These are phyloP conservation scores for Clivina fossor DNA, from an alignment of 2,888 invertebrate genomes.

Conservation along the genomic window DNA sequence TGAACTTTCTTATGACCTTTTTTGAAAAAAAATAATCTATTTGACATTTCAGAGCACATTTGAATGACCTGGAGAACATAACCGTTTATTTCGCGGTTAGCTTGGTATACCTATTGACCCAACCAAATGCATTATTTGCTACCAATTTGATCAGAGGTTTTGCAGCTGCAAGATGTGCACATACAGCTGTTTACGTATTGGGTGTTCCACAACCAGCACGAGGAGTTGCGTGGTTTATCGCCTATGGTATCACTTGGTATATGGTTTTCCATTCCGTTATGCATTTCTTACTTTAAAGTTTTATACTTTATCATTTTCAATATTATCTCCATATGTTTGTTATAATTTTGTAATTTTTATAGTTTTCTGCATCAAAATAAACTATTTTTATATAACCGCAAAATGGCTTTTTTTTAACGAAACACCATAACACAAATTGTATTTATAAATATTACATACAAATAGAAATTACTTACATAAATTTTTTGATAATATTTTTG, in stretches of 20 bases:
- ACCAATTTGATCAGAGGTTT: conserved; percentile 60
- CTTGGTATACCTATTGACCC: conserved; percentile 62
- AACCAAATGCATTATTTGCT: conserved; percentile 57
- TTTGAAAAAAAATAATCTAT: conserved; percentile 1
- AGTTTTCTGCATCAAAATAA: no score
- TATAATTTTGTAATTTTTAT: no score
- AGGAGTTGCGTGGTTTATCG: conserved; percentile 11
- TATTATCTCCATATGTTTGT: no score
- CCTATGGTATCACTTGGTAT: conserved; percentile 12
- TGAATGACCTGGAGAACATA: conserved; percentile 74
- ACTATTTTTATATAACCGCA: not conserved
- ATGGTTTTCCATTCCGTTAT: conserved; percentile 12
- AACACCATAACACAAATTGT: no score
- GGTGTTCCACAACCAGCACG: conserved; percentile 60
- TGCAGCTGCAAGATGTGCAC: conserved; percentile 59
- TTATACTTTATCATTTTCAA: conserved; percentile 2
- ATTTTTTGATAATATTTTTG: no score
- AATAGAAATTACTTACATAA: no score
- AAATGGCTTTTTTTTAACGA: not conserved
- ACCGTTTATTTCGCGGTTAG: conserved; percentile 64
- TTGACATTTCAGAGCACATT: conserved; percentile 61
- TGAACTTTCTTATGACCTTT: no score
- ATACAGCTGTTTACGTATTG: conserved; percentile 65
- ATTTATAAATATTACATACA: no score
- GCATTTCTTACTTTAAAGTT: no score